phyloP scores from a whole-genome alignment of 2,797 vertebrate genomes.

The Salarias fasciatus region DNA sequence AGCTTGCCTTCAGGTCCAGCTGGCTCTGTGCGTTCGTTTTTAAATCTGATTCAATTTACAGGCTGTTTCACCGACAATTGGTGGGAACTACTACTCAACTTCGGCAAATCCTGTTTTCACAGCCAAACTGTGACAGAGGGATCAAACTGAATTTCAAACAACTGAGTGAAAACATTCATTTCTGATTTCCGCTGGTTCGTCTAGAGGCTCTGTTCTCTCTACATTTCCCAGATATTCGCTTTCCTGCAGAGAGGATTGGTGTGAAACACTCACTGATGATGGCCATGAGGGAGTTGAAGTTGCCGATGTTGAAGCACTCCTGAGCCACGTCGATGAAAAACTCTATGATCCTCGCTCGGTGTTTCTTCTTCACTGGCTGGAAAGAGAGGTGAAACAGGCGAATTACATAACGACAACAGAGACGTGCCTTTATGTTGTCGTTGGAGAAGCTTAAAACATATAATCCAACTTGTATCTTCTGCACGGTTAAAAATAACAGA shows the following conservation, averaged over 20 bases:
- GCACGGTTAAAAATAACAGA: too few species aligned
- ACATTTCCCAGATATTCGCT: neutral
- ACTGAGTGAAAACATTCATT: too few species aligned
- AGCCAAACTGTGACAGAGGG: neutral
- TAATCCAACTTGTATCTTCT: too few species aligned
- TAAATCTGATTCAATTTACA: slow-evolving; percentile 11
- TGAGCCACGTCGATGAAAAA: slow-evolving; percentile 96
- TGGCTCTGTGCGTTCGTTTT: slow-evolving; percentile 10
- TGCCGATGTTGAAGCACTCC: slow-evolving; percentile 97
- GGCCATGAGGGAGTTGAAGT: slow-evolving; percentile 97
- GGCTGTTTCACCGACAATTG: slow-evolving; percentile 3
- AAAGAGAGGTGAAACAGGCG: slow-evolving; percentile 10
- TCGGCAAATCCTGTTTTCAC: neutral
- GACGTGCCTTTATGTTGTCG: too few species aligned
- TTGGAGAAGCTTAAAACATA: too few species aligned
- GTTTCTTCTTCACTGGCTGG: slow-evolving; percentile 95
- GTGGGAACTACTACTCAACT: neutral
- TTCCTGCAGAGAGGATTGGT: too few species aligned
- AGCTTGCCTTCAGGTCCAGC: slow-evolving; percentile 11
- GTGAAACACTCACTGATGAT: slow-evolving; percentile 90
- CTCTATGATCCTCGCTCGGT: slow-evolving; percentile 91
- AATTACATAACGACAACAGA: too few species aligned
- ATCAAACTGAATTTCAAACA: too few species aligned
- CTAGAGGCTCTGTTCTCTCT: neutral
- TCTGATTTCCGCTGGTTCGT: neutral